Evolutionary conservation across 1,140 invertebrate species (phyloP).

Genomic region (Agrilus planipennis): DNA sequence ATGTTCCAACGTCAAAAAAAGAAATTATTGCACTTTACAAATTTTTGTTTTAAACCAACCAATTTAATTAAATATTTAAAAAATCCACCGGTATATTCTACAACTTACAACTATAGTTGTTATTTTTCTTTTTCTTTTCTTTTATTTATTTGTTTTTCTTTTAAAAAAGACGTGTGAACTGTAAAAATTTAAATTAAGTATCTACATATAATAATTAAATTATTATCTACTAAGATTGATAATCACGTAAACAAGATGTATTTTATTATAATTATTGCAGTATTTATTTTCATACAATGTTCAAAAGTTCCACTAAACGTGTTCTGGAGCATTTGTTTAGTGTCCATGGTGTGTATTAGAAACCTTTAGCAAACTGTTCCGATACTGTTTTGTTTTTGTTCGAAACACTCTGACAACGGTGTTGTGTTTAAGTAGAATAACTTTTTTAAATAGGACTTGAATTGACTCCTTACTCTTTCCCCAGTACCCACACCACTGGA

Average conservation of each 20-base stretch:
- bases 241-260: conserved; percentile 1
- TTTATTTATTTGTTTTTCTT: neutral
- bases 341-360: conserved; percentile 24
- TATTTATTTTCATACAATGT: conserved; percentile 14
- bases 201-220: neutral
- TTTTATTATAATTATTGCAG: conserved; percentile 19
- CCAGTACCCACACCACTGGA: too few relatives aligned
- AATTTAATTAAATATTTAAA: too few relatives aligned
- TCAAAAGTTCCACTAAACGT: conserved; percentile 34
- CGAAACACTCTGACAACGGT: conserved; percentile 4
- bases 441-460: too few relatives aligned
- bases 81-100: too few relatives aligned
- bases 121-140: too few relatives aligned
- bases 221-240: neutral
- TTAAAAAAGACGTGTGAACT: neutral
- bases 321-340: conserved; percentile 32
- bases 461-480: too few relatives aligned
- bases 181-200: neutral
- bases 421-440: too few relatives aligned
- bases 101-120: too few relatives aligned
- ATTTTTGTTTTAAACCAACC: conserved; percentile 9
- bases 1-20: conserved; percentile 26
- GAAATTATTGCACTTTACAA: neutral
- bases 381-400: neutral
- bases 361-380: conserved; percentile 1